Base-by-base conservation (phyloP, 2,888 invertebrate species). In the Cerceris rybyensis region DNA sequence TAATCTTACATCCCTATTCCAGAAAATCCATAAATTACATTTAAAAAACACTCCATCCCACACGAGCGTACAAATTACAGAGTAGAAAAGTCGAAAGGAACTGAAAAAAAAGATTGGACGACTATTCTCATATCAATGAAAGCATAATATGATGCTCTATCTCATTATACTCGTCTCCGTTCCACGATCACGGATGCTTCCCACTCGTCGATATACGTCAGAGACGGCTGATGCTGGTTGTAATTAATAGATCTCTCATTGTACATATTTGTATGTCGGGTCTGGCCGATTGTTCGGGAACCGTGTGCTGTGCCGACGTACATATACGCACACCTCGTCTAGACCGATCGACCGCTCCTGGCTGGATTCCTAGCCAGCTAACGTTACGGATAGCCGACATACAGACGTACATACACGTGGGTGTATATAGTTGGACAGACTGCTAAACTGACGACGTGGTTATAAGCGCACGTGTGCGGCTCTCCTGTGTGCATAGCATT, bases 261-360 rank as follows among this genome's bases (percentile, higher is more conserved):
- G 86, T 81, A 84, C 86, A 88, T 88, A 88, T 89, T 88, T 88
- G 86, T 88, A 82, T 87, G 85, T 81, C 82, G 84, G 81, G 79
- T 75, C 75, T 68, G 75, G 81, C 75, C 82, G 82, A 85, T 85
- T 84, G 84, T 79, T 76, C 84, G 81, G 80, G 79, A 78, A 75
- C 74, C 74, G 84, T 85, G 84, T 78, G 80, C 80, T 69, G 68
- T 57, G 65, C 65, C 70, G 70, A 60, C 78, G 77, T 78, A 60
- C 78, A 75, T 78, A 75, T 76, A 80, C 85, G 85, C 83, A 82
- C 85, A 85, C 80, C 86, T 84, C 87, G 89, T 89, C 89, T 88
- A 88, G 88, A 88, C 88, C 88, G 87, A 89, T 89, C 89, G 88
- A 89, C 89, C 89, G 88, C 86, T 81, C 82, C 82, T 82, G 86